Percentiles rank a stretch among this genome's conserved stretches.
phyloP scores from a whole-genome alignment of 2,888 invertebrate genomes.

The Cremastinae sp. region DNA sequence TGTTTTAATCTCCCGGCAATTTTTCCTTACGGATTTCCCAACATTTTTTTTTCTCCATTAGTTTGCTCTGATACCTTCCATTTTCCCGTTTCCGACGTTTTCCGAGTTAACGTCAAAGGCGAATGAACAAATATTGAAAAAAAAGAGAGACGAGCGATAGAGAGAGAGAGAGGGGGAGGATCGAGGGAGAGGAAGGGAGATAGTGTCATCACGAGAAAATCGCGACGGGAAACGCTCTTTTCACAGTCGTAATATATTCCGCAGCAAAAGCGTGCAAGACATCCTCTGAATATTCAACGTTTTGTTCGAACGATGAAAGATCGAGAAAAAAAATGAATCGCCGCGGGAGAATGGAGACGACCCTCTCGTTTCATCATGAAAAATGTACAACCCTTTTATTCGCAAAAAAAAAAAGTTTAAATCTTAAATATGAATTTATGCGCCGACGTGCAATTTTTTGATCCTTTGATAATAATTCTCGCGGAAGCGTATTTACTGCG shows the following conservation, averaged over 20 bases:
- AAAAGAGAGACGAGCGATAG: no score
- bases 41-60: background rate
- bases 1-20: conserved; percentile 8
- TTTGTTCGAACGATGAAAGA: conserved; percentile 32
- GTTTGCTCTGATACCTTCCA: no score
- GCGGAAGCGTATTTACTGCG: conserved; percentile 1
- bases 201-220: conserved; percentile 20
- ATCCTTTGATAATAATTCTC: conserved; percentile 17
- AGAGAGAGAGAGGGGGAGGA: conserved; percentile 3
- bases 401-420: conserved; percentile 8
- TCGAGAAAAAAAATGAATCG: no score
- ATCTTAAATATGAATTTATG: conserved; percentile 1
- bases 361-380: background rate
- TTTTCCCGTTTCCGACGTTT: conserved; percentile 3
- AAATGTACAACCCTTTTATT: no score
- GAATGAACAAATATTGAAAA: no score
- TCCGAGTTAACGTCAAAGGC: background rate
- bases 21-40: conserved; percentile 6
- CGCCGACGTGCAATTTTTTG: background rate
- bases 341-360: no score
- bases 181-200: background rate
- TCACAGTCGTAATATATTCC: conserved; percentile 27
- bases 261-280: conserved; percentile 17
- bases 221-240: conserved; percentile 18
- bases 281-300: conserved; percentile 54